Evolutionary conservation across 2,888 invertebrate species (phyloP).

Genomic region (Mayetiola destructor): DNA sequence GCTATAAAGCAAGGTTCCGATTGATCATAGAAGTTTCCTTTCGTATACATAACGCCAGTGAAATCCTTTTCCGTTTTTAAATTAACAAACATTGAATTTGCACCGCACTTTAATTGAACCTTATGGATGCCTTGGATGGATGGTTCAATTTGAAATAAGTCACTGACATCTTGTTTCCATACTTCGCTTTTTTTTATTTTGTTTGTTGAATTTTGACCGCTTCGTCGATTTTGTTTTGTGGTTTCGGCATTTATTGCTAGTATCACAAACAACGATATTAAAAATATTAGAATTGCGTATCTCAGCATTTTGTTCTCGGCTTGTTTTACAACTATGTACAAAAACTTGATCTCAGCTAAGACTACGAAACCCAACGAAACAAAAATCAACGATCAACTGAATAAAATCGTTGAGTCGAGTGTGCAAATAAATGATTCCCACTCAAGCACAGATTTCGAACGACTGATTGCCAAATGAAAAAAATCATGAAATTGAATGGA

Average conservation of each 20-base stretch:
- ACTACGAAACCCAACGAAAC: background rate
- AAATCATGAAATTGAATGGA: background rate
- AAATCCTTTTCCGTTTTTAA: slow-evolving; percentile 42
- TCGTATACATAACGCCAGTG: slow-evolving; percentile 46
- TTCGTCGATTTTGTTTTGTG: background rate
- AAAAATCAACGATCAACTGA: slow-evolving; percentile 9
- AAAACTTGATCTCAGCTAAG: background rate
- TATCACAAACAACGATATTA: background rate
- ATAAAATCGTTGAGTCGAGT: background rate
- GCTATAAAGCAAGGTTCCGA: slow-evolving; percentile 42
- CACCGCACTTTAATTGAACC: slow-evolving; percentile 42
- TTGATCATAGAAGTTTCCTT: slow-evolving; percentile 44
- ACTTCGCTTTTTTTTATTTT: slow-evolving; percentile 22
- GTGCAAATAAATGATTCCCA: slow-evolving; percentile 9
- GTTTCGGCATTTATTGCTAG: background rate
- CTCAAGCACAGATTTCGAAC: background rate
- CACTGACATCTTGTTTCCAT: slow-evolving; percentile 40
- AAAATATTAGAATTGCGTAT: background rate
- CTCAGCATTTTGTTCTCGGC: background rate
- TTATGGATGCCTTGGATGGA: slow-evolving; percentile 42
- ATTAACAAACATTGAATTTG: slow-evolving; percentile 40
- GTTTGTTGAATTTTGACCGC: background rate
- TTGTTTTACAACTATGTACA: too few relatives aligned
- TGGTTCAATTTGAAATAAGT: slow-evolving; percentile 42
- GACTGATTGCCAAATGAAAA: slow-evolving; percentile 1